Evolutionary conservation across 2,113 vertebrate species (phyloP).

Genomic region (Sialia sialis): DNA sequence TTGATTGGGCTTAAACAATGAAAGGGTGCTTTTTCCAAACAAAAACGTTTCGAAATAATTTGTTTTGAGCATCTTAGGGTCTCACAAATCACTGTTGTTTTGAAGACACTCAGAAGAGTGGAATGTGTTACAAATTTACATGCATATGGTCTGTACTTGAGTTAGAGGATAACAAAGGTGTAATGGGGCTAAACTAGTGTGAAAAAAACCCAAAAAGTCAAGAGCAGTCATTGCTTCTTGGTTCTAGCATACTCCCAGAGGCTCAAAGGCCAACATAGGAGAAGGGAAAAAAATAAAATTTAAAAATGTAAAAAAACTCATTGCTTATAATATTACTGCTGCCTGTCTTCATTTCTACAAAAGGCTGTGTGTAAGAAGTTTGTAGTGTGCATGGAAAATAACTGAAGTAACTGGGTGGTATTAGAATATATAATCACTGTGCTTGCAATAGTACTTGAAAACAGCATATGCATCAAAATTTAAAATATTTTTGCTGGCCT

Average conservation of each 20-base stretch:
- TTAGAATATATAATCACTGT: not conserved
- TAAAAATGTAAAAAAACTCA: constrained; percentile 56
- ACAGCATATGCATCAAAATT: constrained; percentile 59
- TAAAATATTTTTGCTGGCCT: constrained; percentile 30
- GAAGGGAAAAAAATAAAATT: not conserved
- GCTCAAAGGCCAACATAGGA: not conserved
- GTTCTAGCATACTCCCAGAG: not conserved
- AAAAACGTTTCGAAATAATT: not conserved
- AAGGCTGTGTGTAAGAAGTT: not conserved
- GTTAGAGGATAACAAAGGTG: not conserved
- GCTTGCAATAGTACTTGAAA: constrained; percentile 47
- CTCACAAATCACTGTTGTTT: not conserved
- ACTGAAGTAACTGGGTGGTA: not conserved
- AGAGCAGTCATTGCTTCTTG: not conserved
- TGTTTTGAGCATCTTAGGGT: not conserved
- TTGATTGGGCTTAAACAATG: constrained; percentile 63
- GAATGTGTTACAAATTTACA: not conserved
- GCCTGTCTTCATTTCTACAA: not conserved
- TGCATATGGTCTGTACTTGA: not conserved
- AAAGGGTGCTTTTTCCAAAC: constrained; percentile 48
- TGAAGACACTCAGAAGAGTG: constrained; percentile 14
- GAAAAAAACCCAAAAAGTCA: not conserved
- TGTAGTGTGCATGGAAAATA: constrained; percentile 16
- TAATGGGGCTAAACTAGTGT: not conserved
- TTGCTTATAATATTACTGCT: constrained; percentile 10